Conservation (phyloP, 2,888 invertebrate genomes). For the Globia sparganii region DNA sequence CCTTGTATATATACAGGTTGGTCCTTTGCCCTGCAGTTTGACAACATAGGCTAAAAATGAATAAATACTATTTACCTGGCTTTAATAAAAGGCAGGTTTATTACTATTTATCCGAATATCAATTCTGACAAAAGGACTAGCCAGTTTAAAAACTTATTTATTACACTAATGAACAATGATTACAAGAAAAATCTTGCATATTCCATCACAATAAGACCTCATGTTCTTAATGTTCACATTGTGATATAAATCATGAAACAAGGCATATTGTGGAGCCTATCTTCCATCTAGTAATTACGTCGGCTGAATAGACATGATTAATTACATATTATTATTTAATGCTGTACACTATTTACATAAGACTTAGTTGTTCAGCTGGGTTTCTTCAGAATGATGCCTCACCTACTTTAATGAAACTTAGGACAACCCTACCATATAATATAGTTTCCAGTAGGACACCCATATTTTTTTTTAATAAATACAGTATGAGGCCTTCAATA, state of each 20-base stretch:
- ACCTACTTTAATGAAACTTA: background rate
- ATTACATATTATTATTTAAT: slow-evolving; percentile 48
- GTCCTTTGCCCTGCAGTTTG: no score
- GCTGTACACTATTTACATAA: slow-evolving; percentile 43
- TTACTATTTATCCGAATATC: no score
- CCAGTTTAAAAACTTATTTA: background rate
- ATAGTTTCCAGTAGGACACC: no score
- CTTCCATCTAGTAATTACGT: slow-evolving; percentile 59
- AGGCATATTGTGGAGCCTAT: slow-evolving; percentile 52
- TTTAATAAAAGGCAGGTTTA: no score
- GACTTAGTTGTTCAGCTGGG: slow-evolving; percentile 20
- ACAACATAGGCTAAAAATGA: no score
- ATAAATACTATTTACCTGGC: no score
- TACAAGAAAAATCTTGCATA: slow-evolving; percentile 17
- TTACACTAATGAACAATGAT: background rate
- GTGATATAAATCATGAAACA: slow-evolving; percentile 49
- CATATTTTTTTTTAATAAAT: no score
- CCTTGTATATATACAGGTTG: no score
- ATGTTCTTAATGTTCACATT: slow-evolving; percentile 19
- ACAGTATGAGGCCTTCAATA: no score
- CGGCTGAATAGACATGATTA: slow-evolving; percentile 57
- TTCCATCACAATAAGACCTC: slow-evolving; percentile 21
- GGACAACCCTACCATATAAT: background rate
- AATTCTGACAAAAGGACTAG: no score
- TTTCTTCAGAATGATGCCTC: slow-evolving; percentile 8